phyloP scores from a whole-genome alignment of 2,888 invertebrate genomes.

The Dynastes hyllus region DNA sequence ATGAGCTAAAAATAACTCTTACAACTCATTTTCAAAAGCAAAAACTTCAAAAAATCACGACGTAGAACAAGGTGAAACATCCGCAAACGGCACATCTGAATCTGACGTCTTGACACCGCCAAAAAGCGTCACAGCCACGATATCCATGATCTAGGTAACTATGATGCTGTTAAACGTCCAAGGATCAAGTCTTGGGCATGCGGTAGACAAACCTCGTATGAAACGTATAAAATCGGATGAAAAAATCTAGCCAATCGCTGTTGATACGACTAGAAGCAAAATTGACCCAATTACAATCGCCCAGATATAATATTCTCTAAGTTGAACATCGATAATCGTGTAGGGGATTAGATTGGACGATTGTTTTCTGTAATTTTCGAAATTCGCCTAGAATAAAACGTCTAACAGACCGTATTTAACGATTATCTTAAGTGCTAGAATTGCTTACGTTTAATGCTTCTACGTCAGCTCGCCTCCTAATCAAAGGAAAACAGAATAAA shows the following conservation, averaged over 20 bases:
- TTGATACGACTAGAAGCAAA: constrained; percentile 63
- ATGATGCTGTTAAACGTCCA: neutral
- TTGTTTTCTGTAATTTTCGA: constrained; percentile 41
- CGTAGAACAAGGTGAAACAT: too few species aligned
- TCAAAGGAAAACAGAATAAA: neutral
- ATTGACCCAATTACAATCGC: constrained; percentile 68
- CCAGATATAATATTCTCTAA: constrained; percentile 7
- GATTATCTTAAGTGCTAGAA: neutral
- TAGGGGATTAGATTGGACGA: neutral
- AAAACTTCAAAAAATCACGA: too few species aligned
- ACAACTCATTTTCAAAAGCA: too few species aligned
- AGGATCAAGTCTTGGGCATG: constrained; percentile 6
- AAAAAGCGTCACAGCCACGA: neutral
- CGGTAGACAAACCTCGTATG: neutral
- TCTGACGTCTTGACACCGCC: neutral
- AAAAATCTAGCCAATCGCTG: constrained; percentile 55
- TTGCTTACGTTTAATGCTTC: neutral
- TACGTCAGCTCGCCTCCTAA: constrained; percentile 10
- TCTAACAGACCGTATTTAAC: neutral
- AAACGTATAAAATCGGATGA: constrained; percentile 4
- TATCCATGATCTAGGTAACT: neutral
- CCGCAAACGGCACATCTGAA: neutral
- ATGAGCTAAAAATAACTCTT: too few species aligned
- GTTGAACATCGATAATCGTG: constrained; percentile 51
- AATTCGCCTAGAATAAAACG: neutral